These are phyloP conservation scores for Agonum fuliginosum DNA, from an alignment of 2,888 invertebrate species.

Conservation along the genomic window DNA sequence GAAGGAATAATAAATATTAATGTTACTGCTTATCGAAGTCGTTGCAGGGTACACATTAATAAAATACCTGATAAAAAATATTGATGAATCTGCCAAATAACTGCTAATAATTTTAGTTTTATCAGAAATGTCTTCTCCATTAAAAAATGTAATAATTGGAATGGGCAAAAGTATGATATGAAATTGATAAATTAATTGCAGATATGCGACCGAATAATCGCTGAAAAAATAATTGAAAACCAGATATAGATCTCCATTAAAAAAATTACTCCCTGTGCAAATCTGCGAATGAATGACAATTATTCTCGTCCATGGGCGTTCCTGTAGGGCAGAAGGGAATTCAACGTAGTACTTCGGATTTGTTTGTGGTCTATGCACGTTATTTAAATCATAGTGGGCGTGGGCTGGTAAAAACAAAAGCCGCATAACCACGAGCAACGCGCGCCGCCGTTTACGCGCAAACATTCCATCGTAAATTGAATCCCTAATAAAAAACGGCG, in stretches of 20 bases:
- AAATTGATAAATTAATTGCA: neutral
- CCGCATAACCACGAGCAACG: constrained; percentile 3
- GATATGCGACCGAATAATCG: neutral
- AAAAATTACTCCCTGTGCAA: neutral
- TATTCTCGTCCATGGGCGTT: constrained; percentile 3
- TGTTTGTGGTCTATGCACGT: constrained; percentile 24
- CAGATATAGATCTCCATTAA: neutral
- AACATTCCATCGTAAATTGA: constrained; percentile 58
- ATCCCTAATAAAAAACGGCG: constrained; percentile 53
- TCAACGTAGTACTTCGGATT: neutral
- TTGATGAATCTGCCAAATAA: too few species aligned
- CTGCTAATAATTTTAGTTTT: too few species aligned
- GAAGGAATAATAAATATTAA: too few species aligned
- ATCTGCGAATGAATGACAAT: neutral
- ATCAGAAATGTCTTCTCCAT: too few species aligned
- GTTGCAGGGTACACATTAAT: too few species aligned
- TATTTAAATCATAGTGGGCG: constrained; percentile 54
- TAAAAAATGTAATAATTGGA: too few species aligned
- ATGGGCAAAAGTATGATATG: too few species aligned
- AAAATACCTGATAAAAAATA: too few species aligned
- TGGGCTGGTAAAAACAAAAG: constrained; percentile 43
- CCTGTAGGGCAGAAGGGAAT: neutral
- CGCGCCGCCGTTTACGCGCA: constrained; percentile 30
- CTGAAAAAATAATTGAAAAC: neutral
- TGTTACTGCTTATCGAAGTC: too few species aligned